Conservation (phyloP, 2,113 vertebrate species). For the Narcine bancroftii region DNA sequence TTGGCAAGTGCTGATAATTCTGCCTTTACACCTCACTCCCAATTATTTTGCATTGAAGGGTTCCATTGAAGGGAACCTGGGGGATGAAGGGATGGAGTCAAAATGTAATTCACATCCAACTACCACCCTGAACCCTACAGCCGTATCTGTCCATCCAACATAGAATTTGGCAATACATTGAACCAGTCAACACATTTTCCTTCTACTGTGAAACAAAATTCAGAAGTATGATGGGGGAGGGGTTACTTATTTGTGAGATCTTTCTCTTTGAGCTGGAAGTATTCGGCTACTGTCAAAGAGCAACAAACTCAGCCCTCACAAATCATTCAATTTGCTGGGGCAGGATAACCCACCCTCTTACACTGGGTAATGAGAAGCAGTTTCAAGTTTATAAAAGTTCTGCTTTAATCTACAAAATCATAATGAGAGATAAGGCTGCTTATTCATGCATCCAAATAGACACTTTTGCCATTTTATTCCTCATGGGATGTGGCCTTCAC, state of each 20-base stretch:
- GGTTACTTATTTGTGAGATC: neutral
- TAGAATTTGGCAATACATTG: neutral
- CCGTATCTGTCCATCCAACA: neutral
- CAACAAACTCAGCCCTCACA: neutral
- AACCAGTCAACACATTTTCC: neutral
- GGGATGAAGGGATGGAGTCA: neutral
- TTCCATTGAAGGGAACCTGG: neutral
- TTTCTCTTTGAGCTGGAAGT: neutral
- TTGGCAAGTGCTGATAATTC: too few relatives aligned
- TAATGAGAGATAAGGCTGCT: neutral
- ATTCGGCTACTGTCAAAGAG: neutral
- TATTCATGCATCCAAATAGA: neutral
- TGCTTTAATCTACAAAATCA: slow-evolving; percentile 5
- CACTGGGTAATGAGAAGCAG: neutral
- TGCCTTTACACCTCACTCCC: too few relatives aligned
- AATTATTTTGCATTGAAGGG: neutral
- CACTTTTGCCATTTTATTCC: too few relatives aligned
- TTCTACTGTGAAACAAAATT: neutral
- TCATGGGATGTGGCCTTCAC: too few relatives aligned
- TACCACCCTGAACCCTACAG: neutral
- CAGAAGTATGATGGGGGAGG: too few relatives aligned
- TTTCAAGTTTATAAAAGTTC: neutral
- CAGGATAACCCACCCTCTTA: neutral
- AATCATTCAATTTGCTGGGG: neutral
- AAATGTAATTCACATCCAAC: neutral